Percentiles rank a stretch among this genome's conserved stretches.
These are phyloP conservation scores for Octodonta nipae DNA, from an alignment of 2,888 invertebrate genomes.

Conservation along the genomic window DNA sequence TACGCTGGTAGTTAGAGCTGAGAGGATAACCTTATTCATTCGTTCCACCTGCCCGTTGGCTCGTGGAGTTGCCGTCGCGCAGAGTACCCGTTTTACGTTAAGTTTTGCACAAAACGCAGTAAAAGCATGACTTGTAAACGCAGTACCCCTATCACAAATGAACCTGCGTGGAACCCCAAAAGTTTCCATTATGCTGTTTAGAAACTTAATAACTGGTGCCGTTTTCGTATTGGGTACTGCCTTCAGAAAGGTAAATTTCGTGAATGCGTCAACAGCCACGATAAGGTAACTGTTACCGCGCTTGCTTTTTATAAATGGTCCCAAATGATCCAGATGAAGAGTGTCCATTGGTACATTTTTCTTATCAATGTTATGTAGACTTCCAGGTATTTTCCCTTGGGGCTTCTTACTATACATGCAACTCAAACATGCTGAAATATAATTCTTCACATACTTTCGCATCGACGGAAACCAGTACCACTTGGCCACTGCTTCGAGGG, in stretches of 20 bases:
- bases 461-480: conserved; percentile 13
- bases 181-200: conserved; percentile 7
- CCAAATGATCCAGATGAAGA: conserved; percentile 9
- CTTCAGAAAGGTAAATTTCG: conserved; percentile 3
- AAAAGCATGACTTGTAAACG: conserved; percentile 14
- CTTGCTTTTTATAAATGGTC: conserved; percentile 7
- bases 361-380: conserved; percentile 7
- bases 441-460: conserved; percentile 6
- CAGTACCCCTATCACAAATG: conserved; percentile 13
- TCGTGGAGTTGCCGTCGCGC: conserved; percentile 11
- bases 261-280: conserved; percentile 3
- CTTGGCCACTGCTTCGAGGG: background rate
- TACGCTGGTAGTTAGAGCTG: too few relatives aligned
- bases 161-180: conserved; percentile 11
- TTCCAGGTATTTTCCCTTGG: conserved; percentile 5
- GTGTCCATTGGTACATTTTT: conserved; percentile 7
- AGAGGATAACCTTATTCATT: too few relatives aligned
- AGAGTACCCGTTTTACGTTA: conserved; percentile 5
- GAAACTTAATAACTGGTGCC: background rate
- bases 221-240: conserved; percentile 3
- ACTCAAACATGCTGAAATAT: conserved; percentile 6
- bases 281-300: background rate
- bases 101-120: conserved; percentile 6
- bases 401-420: conserved; percentile 7
- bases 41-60: conserved; percentile 14